These are phyloP conservation scores for Strongylocentrotus purpuratus DNA, from an alignment of 35 echinoderm and acorn worm species.

Conservation along the genomic window DNA sequence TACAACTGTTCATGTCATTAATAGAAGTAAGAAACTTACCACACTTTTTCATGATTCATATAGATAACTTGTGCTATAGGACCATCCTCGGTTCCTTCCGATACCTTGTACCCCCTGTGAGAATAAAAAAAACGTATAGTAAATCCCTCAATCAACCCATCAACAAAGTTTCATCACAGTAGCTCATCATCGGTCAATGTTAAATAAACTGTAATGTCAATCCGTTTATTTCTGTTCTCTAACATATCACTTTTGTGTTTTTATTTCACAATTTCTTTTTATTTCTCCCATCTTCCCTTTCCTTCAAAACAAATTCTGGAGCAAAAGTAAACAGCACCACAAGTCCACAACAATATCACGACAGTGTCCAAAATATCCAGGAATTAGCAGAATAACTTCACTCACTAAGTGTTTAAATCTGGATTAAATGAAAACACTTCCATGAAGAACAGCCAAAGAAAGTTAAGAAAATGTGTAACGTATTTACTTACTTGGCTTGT, in stretches of 20 bases:
- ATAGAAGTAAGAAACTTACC: background rate
- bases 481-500: conserved; percentile 27
- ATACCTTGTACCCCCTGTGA: conserved; percentile 24
- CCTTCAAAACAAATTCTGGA: background rate
- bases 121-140: background rate
- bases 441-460: background rate
- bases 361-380: background rate
- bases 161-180: background rate
- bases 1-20: background rate
- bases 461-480: background rate
- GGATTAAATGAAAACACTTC: background rate
- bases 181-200: no score
- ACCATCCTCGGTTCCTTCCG: conserved; percentile 13
- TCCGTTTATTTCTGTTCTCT: no score
- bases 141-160: background rate
- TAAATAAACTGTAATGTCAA: no score
- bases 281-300: background rate
- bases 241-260: background rate
- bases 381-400: background rate
- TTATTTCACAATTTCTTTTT: background rate
- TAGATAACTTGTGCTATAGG: conserved; percentile 29
- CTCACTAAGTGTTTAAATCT: background rate
- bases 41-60: conserved; percentile 35
- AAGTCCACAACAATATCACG: background rate
- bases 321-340: background rate